A percentile compares a stretch with the other conserved stretches of the same genome.
Conservation (phyloP, 2,797 vertebrate genomes). For the Sebastes alutus region DNA sequence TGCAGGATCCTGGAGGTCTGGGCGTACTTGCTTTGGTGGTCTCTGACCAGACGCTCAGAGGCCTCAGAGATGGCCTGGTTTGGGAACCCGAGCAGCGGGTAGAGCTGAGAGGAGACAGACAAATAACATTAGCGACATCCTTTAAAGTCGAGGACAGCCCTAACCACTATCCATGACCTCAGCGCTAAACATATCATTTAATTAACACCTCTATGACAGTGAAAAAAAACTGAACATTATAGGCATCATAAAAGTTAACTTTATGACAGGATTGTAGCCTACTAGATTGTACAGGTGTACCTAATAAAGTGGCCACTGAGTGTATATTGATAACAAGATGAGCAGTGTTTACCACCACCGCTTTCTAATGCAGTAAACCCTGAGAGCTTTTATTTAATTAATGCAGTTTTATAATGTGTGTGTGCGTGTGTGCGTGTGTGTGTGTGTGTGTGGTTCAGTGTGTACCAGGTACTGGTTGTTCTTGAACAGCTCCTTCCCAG, state of each 20-base stretch:
- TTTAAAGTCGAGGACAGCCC: not conserved
- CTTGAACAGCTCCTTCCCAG: constrained; percentile 79
- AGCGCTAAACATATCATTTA: too few relatives aligned
- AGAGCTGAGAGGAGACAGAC: constrained; percentile 63
- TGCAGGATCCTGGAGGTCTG: constrained; percentile 76
- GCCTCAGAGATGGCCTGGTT: constrained; percentile 63
- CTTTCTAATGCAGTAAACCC: not conserved
- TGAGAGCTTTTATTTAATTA: not conserved
- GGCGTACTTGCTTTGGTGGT: constrained; percentile 71
- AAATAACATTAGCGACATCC: not conserved
- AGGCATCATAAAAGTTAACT: too few relatives aligned
- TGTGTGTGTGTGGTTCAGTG: not conserved
- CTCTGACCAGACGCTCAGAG: constrained; percentile 71
- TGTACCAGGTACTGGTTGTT: constrained; percentile 75
- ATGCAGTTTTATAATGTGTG: not conserved
- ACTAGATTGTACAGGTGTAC: too few relatives aligned
- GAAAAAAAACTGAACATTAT: too few relatives aligned
- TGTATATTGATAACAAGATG: not conserved
- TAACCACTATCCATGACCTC: too few relatives aligned
- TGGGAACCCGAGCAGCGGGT: constrained; percentile 77
- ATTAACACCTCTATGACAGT: too few relatives aligned
- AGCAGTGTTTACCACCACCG: not conserved
- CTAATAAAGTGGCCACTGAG: too few relatives aligned
- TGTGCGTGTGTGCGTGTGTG: not conserved
- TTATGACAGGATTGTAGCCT: too few relatives aligned